Evolutionary conservation across 2,888 invertebrate genomes (phyloP).

Genomic region (Nipponacmea schrenckii): DNA sequence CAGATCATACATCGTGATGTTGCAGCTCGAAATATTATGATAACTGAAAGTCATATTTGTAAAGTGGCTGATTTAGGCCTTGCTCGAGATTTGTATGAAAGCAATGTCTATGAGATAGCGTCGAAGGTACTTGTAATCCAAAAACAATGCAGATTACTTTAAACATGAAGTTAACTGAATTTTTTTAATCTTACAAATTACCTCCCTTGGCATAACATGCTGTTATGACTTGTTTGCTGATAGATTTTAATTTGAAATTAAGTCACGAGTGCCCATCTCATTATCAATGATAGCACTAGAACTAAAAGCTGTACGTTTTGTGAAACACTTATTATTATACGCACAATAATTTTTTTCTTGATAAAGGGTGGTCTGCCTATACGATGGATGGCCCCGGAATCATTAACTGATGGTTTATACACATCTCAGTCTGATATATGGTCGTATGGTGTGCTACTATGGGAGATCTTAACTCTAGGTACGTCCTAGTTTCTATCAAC

Average conservation of each 20-base stretch:
- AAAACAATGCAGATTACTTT: neutral
- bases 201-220: too few relatives aligned
- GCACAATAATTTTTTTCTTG: neutral
- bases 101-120: conserved; percentile 68
- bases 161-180: too few relatives aligned
- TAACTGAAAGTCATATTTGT: conserved; percentile 82
- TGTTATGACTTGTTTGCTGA: too few relatives aligned
- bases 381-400: conserved; percentile 97
- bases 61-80: conserved; percentile 91
- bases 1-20: conserved; percentile 88
- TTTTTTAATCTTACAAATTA: too few relatives aligned
- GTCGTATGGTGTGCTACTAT: conserved; percentile 93
- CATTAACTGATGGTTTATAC: conserved; percentile 91
- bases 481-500: conserved; percentile 26
- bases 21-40: conserved; percentile 83
- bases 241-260: too few relatives aligned
- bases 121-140: conserved; percentile 63
- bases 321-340: too few relatives aligned
- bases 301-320: too few relatives aligned
- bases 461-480: conserved; percentile 92
- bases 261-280: too few relatives aligned
- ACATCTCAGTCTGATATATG: conserved; percentile 94
- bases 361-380: conserved; percentile 72
- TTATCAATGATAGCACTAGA: too few relatives aligned
- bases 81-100: conserved; percentile 87